Conservation (phyloP, 2,113 vertebrate species). For the Strix uralensis region DNA sequence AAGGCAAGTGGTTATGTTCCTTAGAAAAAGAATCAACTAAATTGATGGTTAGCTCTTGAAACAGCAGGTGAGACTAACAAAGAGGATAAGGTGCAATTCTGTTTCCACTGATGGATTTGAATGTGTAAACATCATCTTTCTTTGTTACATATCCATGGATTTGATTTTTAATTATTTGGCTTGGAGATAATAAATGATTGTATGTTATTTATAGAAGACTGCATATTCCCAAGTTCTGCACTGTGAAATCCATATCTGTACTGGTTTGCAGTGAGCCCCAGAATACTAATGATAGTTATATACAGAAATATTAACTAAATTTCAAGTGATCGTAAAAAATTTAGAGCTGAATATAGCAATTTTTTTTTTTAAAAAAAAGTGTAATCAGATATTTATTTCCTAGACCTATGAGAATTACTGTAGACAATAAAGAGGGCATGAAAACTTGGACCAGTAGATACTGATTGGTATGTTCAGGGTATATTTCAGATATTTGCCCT, state of each 20-base stretch:
- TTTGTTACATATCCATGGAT: background rate
- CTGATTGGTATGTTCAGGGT: background rate
- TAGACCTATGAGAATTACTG: background rate
- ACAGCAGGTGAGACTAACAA: background rate
- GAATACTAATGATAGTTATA: background rate
- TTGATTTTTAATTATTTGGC: constrained; percentile 29
- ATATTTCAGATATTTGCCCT: background rate
- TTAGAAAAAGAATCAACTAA: background rate
- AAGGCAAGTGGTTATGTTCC: background rate
- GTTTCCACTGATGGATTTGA: background rate
- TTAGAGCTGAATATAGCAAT: background rate
- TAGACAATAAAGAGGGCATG: background rate
- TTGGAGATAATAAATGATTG: background rate
- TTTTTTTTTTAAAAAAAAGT: background rate
- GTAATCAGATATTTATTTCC: background rate
- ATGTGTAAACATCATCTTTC: background rate
- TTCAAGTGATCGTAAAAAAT: background rate
- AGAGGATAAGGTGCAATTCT: background rate
- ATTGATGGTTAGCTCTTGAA: background rate
- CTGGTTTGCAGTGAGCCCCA: background rate
- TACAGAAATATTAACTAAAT: background rate
- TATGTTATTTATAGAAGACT: background rate
- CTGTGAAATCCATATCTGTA: background rate
- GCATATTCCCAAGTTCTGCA: background rate
- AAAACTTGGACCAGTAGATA: background rate